Conservation (phyloP, 2,113 vertebrate genomes). For the Sardina pilchardus region DNA sequence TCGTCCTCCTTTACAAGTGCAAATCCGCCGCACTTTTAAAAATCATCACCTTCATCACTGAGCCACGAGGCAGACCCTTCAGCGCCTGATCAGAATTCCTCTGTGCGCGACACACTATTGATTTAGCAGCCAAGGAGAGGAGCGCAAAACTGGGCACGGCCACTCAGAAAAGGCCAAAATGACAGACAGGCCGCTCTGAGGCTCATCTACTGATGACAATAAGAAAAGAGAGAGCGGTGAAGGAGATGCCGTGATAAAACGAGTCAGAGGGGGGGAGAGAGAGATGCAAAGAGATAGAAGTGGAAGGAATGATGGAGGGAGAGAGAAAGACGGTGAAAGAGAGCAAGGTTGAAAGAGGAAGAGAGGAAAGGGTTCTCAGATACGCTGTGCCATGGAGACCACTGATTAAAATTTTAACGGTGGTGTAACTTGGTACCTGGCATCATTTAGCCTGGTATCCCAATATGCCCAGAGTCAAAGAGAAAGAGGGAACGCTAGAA, state of each 20-base stretch:
- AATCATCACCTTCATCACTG: neutral
- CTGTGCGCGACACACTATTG: neutral
- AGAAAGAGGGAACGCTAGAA: neutral
- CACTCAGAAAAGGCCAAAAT: neutral
- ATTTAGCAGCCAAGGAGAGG: neutral
- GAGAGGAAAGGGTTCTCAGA: neutral
- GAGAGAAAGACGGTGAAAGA: conserved; percentile 30
- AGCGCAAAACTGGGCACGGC: neutral
- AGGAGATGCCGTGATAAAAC: neutral
- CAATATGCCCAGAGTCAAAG: conserved; percentile 23
- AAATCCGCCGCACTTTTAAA: neutral
- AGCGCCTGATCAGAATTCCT: conserved; percentile 1
- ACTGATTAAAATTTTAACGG: conserved; percentile 51
- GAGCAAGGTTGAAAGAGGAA: conserved; percentile 16
- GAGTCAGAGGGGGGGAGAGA: neutral
- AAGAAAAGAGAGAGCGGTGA: conserved; percentile 1
- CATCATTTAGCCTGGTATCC: conserved; percentile 39
- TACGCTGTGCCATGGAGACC: conserved; percentile 28
- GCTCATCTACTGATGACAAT: conserved; percentile 7
- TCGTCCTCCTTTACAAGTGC: neutral
- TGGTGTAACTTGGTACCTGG: conserved; percentile 43
- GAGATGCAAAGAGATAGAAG: conserved; percentile 30
- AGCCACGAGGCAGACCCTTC: neutral
- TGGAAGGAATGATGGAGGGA: conserved; percentile 25
- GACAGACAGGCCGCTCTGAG: neutral